Evolutionary conservation across 2,113 vertebrate genomes (phyloP), one percentile per base, ranked within the genome.

Genomic region (Osmerus eperlanus): DNA sequence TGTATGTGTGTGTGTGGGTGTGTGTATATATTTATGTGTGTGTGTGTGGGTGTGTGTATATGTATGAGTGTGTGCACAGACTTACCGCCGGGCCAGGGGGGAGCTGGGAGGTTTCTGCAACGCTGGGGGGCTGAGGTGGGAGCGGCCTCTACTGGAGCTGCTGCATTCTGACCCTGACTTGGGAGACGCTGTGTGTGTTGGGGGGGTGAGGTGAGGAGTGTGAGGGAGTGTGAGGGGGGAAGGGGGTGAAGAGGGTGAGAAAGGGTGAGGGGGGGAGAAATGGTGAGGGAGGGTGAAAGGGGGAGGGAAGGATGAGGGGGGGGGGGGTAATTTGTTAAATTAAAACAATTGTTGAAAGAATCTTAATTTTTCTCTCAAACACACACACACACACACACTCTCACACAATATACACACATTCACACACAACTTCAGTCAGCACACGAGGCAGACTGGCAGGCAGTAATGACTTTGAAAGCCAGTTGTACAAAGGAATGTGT

Each of bases 1-100:
- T 3, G 16, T 15, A 54, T 73, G 71, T 69, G 67, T 64, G 73
- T 64, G 59, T 51, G 63, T 73, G 71, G 65, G 67, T 64, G 73
- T 64, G 59, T 51, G 63, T 60, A 54, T 25, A 53, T 56, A n/a
- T 58, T 28, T 18, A 53, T 16, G 25, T 25, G 29, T 51, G 23
- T 36, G 6, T 65, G 62, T 32, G 67, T 74, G 29, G 66, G 70
- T 56, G 41, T 28, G 16, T 23, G 56, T 71, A 16, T 53, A 4
- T 71, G 60, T 60, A 15, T 62, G 8, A 29, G 47, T 47, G 41
- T 59, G 29, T 52, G 41, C 61, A 21, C 55, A 47, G 21, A 79
- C 90, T 89, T 66, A 91, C 90, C 79, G 67, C 70, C 61, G 66
- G 4, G 64, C 15, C 47, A 16, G 36, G 1, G 83, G 81, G 63